Evolutionary conservation across 1,140 invertebrate genomes (phyloP), one percentile per base, ranked within the genome.

Genomic region (Whitmania pigra): DNA sequence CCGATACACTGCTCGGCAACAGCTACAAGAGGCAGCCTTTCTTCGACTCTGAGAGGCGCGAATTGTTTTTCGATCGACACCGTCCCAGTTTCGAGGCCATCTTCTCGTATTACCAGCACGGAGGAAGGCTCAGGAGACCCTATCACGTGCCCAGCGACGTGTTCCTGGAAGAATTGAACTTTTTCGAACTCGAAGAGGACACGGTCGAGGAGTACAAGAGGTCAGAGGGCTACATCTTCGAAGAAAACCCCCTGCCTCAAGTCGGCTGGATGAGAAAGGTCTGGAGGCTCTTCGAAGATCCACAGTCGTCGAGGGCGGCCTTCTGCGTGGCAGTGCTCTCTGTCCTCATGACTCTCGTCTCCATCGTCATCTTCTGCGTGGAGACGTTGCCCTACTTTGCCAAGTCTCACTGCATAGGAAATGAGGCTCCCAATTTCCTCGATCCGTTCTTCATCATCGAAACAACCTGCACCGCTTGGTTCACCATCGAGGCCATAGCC

Each of bases 41-140:
- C 75, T 83, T 78, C 73, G 81, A 83, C 74, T 75, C 76, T 53
- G 72, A 73, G 71, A 77, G 77, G 69, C 75, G 80, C 63, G 82
- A 83, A 72, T 81, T 80, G 73, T 83, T 83, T 75, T 82, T 83
- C 73, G 82, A 83, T 74, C 74, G 82, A 49, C 81, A 83, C 74
- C 74, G 81, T 72, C 80, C 81, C 13, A 80, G 80, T 68, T 85
- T 85, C 75, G 82, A 83, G 71, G 81, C 95, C 80, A 97, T 99
- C 84, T 88, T 99, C 77, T 97, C 99, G 84, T 99, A 97, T 84
- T 99, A 99, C 85, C 77, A 81, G 73, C 80, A 81, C 75, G 80
- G 80, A 11, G 82, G 81, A 13, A 75, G 77, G 54, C 69, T 83
- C 9, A 72, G 77, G 40, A 68, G 80, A 36, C 82, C 82, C 0